These are phyloP conservation scores for Phaetusa simplex DNA, from an alignment of 2,113 vertebrate species.

Conservation along the genomic window DNA sequence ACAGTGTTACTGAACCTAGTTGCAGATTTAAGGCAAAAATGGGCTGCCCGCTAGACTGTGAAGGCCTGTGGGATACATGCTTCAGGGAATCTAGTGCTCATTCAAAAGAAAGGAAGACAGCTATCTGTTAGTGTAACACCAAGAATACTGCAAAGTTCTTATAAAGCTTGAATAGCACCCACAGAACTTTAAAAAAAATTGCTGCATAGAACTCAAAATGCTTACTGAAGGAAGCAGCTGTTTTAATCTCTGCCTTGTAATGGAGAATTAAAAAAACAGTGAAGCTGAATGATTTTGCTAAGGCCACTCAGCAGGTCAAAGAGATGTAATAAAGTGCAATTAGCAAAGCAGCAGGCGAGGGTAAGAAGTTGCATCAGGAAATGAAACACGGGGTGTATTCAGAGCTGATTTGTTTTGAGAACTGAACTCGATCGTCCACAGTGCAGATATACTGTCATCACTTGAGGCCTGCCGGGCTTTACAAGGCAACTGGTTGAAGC, in stretches of 20 bases:
- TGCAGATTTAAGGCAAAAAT: neutral
- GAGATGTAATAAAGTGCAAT: neutral
- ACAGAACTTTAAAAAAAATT: neutral
- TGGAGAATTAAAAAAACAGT: neutral
- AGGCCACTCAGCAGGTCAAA: neutral
- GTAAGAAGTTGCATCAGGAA: neutral
- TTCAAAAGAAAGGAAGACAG: neutral
- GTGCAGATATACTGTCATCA: neutral
- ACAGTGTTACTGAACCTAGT: neutral
- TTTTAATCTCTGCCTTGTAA: neutral
- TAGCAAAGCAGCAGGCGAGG: neutral
- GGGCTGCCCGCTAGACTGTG: neutral
- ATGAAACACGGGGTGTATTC: neutral
- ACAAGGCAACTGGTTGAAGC: neutral
- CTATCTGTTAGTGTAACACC: neutral
- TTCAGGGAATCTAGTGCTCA: neutral
- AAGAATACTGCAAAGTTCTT: neutral
- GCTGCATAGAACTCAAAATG: neutral
- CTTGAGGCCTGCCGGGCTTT: neutral
- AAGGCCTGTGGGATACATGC: neutral
- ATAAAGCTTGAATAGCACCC: neutral
- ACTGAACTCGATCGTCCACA: accelerated
- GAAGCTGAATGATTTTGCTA: neutral
- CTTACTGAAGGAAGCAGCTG: neutral
- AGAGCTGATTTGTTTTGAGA: neutral